Conservation (phyloP, 2,113 vertebrate genomes). For the Dasyprocta punctata region DNA sequence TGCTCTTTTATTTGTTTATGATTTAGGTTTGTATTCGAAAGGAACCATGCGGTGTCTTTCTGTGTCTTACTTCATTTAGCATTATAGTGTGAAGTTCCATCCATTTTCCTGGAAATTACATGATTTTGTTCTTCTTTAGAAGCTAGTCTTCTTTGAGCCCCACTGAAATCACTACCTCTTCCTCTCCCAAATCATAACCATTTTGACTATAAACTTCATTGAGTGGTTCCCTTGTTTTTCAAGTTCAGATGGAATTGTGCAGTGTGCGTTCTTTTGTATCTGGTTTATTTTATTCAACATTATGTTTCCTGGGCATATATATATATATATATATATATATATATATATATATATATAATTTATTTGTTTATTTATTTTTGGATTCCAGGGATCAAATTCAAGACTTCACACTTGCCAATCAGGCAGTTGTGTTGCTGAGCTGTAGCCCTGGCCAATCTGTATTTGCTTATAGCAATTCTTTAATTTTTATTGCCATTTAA, state of each 20-base stretch:
- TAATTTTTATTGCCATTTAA: background rate
- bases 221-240: background rate
- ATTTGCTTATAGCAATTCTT: background rate
- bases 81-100: background rate
- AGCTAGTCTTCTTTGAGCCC: background rate
- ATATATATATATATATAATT: no score
- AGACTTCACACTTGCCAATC: no score
- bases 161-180: background rate
- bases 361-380: no score
- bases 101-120: background rate
- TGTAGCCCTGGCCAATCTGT: background rate
- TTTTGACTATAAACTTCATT: background rate
- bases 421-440: no score
- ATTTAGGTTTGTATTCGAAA: background rate
- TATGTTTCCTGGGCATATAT: background rate
- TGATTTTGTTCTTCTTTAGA: background rate
- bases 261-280: background rate
- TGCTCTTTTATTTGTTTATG: background rate
- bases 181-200: background rate
- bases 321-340: no score
- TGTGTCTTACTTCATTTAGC: background rate
- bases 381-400: no score
- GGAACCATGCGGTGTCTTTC: background rate
- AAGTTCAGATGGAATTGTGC: background rate
- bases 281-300: background rate